phyloP scores from a whole-genome alignment of 2,888 invertebrate genomes.

The Sympetrum striolatum region DNA sequence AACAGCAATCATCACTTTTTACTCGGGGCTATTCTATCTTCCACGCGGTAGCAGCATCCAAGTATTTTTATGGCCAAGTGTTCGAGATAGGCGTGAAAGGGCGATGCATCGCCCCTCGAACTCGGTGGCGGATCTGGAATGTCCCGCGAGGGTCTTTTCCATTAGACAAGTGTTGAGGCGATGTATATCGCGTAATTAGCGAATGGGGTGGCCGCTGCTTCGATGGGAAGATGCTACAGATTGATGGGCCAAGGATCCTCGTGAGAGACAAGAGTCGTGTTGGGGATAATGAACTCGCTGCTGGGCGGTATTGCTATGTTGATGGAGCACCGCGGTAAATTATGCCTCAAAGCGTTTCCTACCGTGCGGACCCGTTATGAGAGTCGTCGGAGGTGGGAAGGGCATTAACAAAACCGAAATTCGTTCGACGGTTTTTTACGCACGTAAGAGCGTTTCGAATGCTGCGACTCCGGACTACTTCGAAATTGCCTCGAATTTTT shows the following conservation, averaged over 20 bases:
- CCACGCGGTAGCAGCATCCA: neutral
- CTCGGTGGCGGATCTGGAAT: neutral
- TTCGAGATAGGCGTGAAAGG: neutral
- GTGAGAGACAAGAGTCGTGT: slow-evolving; percentile 10
- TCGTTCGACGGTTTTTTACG: neutral
- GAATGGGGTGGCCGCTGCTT: neutral
- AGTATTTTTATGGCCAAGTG: neutral
- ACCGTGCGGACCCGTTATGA: neutral
- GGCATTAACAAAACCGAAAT: slow-evolving; percentile 5
- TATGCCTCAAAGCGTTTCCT: slow-evolving; percentile 31
- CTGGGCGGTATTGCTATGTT: neutral
- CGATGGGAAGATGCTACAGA: slow-evolving; percentile 14
- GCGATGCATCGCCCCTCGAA: neutral
- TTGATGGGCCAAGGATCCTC: slow-evolving; percentile 5
- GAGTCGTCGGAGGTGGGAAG: neutral
- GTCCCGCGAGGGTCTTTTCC: neutral
- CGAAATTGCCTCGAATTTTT: neutral
- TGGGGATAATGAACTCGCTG: slow-evolving; percentile 28
- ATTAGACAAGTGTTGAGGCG: neutral
- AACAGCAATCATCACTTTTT: too few species aligned
- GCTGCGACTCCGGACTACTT: neutral
- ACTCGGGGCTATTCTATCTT: too few species aligned
- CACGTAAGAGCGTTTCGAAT: neutral
- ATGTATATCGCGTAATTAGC: slow-evolving; percentile 24
- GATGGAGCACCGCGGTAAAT: slow-evolving; percentile 24